Percentiles rank a stretch among this genome's conserved stretches.
phyloP scores from a whole-genome alignment of 2,888 invertebrate species.

The Brachyopa scutellaris region DNA sequence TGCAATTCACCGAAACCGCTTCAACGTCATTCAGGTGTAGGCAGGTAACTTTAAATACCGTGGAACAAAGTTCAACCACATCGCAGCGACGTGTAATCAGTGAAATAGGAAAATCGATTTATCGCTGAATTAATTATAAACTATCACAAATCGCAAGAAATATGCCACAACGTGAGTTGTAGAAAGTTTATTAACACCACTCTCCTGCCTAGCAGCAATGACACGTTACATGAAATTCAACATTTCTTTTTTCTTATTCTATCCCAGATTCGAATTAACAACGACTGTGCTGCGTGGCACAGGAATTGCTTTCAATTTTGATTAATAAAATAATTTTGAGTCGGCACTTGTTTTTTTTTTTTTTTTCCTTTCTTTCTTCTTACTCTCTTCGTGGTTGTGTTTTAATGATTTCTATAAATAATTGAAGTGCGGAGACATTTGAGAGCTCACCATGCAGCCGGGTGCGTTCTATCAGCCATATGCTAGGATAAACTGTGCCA shows the following conservation, averaged over 20 bases:
- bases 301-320: conserved; percentile 54
- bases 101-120: conserved; percentile 37
- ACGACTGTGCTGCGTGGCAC: conserved; percentile 31
- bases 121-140: conserved; percentile 35
- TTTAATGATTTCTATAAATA: conserved; percentile 63
- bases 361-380: not conserved
- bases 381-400: conserved; percentile 10
- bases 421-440: conserved; percentile 41
- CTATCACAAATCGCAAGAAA: conserved; percentile 16
- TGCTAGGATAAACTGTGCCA: conserved; percentile 14
- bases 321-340: conserved; percentile 37
- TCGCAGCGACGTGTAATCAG: not conserved
- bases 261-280: conserved; percentile 14
- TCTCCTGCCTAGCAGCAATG: conserved; percentile 22
- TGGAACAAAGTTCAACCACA: conserved; percentile 34
- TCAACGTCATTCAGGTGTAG: not conserved
- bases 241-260: conserved; percentile 5
- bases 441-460: conserved; percentile 36
- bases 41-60: not conserved
- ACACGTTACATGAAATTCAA: conserved; percentile 51
- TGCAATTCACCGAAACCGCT: conserved; percentile 4
- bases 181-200: conserved; percentile 48
- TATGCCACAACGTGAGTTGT: conserved; percentile 1
- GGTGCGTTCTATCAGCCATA: conserved; percentile 32
- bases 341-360: conserved; percentile 13